Evolutionary conservation across 1,140 invertebrate genomes (phyloP).

Genomic region (Zaprionus nigranus): DNA sequence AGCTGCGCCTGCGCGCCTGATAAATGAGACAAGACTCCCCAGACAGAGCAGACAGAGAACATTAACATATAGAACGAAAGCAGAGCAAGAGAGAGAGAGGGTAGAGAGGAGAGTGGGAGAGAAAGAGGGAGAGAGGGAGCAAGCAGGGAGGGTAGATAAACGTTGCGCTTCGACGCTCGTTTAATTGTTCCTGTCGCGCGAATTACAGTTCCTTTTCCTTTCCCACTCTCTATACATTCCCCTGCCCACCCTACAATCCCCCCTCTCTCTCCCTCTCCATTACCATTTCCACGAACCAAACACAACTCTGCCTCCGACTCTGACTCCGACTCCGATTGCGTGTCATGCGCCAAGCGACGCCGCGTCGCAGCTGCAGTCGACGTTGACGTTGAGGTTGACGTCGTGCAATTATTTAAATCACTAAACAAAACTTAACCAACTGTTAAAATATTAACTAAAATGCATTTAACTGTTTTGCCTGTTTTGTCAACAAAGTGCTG

Average conservation of each 20-base stretch:
- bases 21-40: slow-evolving; percentile 73
- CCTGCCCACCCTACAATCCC: background rate
- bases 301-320: slow-evolving; percentile 2
- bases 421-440: slow-evolving; percentile 82
- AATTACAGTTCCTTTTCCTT: slow-evolving; percentile 63
- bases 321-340: slow-evolving; percentile 24
- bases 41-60: slow-evolving; percentile 33
- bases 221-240: background rate
- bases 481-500: slow-evolving; percentile 79
- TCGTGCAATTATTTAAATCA: slow-evolving; percentile 75
- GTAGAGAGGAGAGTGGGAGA: background rate
- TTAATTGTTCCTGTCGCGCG: slow-evolving; percentile 80
- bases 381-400: slow-evolving; percentile 20
- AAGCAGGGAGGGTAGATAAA: slow-evolving; percentile 17
- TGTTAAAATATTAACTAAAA: slow-evolving; percentile 83
- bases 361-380: slow-evolving; percentile 18
- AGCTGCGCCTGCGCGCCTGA: slow-evolving; percentile 71
- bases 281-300: slow-evolving; percentile 21
- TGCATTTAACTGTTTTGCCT: slow-evolving; percentile 81
- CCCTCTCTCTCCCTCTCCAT: background rate
- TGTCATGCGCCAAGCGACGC: slow-evolving; percentile 36
- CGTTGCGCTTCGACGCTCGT: slow-evolving; percentile 71
- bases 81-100: slow-evolving; percentile 5
- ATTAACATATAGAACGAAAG: slow-evolving; percentile 62
- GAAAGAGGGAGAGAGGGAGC: background rate